Evolutionary conservation across 2,888 invertebrate genomes (phyloP).

Genomic region (Venusia cambrica): DNA sequence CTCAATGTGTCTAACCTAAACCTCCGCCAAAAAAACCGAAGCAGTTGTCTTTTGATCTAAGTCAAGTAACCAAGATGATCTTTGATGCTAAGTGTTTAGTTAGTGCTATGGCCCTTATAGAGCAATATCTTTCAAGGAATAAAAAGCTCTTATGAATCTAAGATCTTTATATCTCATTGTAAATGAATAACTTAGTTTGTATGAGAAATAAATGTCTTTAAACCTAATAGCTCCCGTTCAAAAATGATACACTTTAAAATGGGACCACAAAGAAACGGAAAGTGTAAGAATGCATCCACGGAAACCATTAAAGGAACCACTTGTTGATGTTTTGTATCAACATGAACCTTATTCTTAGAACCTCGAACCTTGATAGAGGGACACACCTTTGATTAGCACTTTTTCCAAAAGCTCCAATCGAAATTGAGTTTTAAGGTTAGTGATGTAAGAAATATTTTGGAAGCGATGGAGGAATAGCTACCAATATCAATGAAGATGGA

Average conservation of each 20-base stretch:
- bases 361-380: constrained; percentile 56
- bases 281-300: constrained; percentile 61
- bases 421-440: constrained; percentile 38
- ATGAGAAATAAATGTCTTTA: too few species aligned
- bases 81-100: too few species aligned
- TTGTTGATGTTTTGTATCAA: constrained; percentile 65
- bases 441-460: constrained; percentile 36
- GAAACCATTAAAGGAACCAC: constrained; percentile 55
- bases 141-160: too few species aligned
- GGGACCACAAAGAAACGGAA: constrained; percentile 61
- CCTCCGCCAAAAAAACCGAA: too few species aligned
- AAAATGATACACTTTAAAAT: constrained; percentile 44
- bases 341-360: constrained; percentile 57
- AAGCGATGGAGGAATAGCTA: constrained; percentile 27
- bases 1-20: too few species aligned
- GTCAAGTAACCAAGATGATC: too few species aligned
- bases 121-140: too few species aligned
- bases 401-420: constrained; percentile 37
- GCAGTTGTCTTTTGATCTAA: too few species aligned
- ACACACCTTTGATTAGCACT: constrained; percentile 68
- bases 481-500: constrained; percentile 53
- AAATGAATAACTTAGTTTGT: too few species aligned
- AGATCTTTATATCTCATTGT: too few species aligned
- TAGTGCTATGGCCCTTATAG: too few species aligned
- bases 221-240: constrained; percentile 10